phyloP scores from a whole-genome alignment of 1,140 invertebrate species.

The Sitobion miscanthi region DNA sequence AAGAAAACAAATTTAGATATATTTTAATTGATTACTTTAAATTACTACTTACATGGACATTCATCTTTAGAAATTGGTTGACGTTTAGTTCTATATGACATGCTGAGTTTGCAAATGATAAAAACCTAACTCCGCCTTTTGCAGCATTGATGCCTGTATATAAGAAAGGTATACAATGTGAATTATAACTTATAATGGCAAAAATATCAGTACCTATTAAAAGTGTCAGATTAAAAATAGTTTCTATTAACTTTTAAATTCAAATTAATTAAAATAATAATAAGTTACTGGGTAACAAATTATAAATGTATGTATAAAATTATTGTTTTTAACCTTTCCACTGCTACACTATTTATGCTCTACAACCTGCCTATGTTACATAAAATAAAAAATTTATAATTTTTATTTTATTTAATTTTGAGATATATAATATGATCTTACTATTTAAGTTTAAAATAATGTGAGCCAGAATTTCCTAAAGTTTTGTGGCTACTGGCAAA shows the following conservation, averaged over 20 bases:
- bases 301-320: background rate
- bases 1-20: constrained; percentile 22
- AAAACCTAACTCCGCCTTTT: constrained; percentile 59
- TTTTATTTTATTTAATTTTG: too few relatives aligned
- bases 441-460: too few relatives aligned
- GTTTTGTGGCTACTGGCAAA: too few relatives aligned
- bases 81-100: constrained; percentile 76
- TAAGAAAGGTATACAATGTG: background rate
- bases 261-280: background rate
- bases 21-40: background rate
- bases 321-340: too few relatives aligned
- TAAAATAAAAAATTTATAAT: too few relatives aligned
- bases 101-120: constrained; percentile 62
- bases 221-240: background rate
- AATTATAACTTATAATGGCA: background rate
- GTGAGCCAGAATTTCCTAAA: too few relatives aligned
- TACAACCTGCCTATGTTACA: too few relatives aligned
- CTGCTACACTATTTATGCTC: too few relatives aligned
- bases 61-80: constrained; percentile 71
- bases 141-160: constrained; percentile 60
- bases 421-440: too few relatives aligned
- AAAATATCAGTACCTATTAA: background rate
- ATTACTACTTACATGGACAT: constrained; percentile 66
- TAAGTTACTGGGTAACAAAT: background rate
- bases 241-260: background rate